Evolutionary conservation across 2,113 vertebrate genomes (phyloP).

Genomic region (Oryzias celebensis): DNA sequence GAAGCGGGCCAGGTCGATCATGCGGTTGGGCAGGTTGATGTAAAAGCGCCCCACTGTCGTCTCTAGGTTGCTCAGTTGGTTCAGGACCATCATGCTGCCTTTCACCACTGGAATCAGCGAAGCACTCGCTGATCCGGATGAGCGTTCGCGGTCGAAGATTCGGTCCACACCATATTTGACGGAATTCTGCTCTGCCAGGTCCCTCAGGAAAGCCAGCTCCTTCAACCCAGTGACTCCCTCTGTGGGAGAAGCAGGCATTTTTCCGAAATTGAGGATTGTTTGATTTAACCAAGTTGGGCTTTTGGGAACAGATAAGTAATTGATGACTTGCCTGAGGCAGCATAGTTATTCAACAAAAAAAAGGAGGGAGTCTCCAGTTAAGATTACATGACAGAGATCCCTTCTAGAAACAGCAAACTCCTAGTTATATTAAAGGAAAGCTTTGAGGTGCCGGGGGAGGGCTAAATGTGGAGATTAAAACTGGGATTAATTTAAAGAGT

Average conservation of each 20-base stretch:
- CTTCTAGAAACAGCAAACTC: constrained; percentile 6
- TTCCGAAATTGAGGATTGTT: not conserved
- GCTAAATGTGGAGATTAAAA: constrained; percentile 4
- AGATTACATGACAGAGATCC: constrained; percentile 26
- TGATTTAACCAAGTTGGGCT: constrained; percentile 9
- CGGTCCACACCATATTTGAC: constrained; percentile 89
- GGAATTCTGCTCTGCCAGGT: constrained; percentile 94
- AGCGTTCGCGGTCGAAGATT: constrained; percentile 50
- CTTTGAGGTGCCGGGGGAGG: constrained; percentile 2
- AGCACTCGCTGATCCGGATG: constrained; percentile 23
- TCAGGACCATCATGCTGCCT: constrained; percentile 99
- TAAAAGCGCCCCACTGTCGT: constrained; percentile 96
- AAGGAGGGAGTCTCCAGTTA: constrained; percentile 13
- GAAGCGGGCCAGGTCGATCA: constrained; percentile 95
- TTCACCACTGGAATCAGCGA: constrained; percentile 84
- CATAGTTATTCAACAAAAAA: constrained; percentile 15
- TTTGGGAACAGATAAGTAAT: constrained; percentile 17
- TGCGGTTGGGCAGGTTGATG: constrained; percentile 95
- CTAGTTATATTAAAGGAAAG: constrained; percentile 4
- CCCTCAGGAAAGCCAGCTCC: constrained; percentile 93
- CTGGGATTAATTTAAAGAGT: not conserved
- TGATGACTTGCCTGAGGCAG: constrained; percentile 11
- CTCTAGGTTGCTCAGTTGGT: constrained; percentile 97
- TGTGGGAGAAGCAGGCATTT: constrained; percentile 11
- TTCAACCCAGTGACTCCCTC: constrained; percentile 95